Evolutionary conservation across 2,888 invertebrate species (phyloP).

Genomic region (Pogonocherus hispidulus): DNA sequence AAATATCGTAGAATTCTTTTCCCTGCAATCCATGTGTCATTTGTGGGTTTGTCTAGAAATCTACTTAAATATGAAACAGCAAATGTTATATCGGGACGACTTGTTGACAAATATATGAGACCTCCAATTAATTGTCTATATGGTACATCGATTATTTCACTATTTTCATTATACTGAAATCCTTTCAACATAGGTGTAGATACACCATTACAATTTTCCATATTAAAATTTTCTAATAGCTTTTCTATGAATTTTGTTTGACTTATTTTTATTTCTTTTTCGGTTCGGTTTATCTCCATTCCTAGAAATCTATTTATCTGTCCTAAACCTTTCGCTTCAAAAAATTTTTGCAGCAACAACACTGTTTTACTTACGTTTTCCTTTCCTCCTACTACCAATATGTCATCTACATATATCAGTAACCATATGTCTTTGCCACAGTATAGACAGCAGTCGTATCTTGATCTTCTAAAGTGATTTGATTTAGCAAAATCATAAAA

Average conservation of each 20-base stretch:
- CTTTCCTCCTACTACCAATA: slow-evolving; percentile 28
- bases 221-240: too few relatives aligned
- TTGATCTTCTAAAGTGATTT: slow-evolving; percentile 38
- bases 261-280: slow-evolving; percentile 13
- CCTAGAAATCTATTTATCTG: slow-evolving; percentile 35
- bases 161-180: slow-evolving; percentile 24
- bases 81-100: slow-evolving; percentile 38
- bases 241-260: slow-evolving; percentile 22
- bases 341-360: slow-evolving; percentile 22
- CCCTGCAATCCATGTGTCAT: background rate
- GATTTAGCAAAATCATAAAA: slow-evolving; percentile 28
- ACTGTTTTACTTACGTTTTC: slow-evolving; percentile 1
- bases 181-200: slow-evolving; percentile 15
- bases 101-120: slow-evolving; percentile 35
- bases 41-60: slow-evolving; percentile 31
- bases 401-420: slow-evolving; percentile 36
- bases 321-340: slow-evolving; percentile 39
- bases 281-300: slow-evolving; percentile 24
- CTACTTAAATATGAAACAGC: slow-evolving; percentile 32
- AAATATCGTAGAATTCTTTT: slow-evolving; percentile 44
- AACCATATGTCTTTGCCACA: slow-evolving; percentile 26
- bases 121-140: slow-evolving; percentile 37
- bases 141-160: slow-evolving; percentile 28
- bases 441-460: slow-evolving; percentile 43
- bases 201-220: slow-evolving; percentile 8